Base-by-base conservation (phyloP, 2,797 vertebrate species). In the Cyclura pinguis region DNA sequence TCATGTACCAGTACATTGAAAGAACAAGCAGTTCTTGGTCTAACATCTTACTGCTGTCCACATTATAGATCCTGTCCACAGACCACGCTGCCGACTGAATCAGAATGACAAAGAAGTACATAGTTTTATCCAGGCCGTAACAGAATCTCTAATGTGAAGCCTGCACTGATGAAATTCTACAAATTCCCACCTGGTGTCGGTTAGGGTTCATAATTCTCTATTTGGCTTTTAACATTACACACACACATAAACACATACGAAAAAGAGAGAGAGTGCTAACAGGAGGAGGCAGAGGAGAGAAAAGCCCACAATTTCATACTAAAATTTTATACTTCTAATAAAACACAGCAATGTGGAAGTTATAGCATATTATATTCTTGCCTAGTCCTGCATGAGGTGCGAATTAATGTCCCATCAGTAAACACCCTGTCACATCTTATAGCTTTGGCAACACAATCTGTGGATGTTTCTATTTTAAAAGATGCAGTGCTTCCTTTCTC, bases 271-370 rank as follows among this genome's bases (percentile, higher is more conserved):
- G 18, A 38, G 38, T 16, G 12, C 52, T 84, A 84, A 42, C 7
- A 76, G 64, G 67, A n/a, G 18, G 9, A 42, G 16, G 1, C 42
- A 42, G 3, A 73, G 9, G n/a, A 67, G 27, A 35, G 18, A 83
- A 93, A 55, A 57, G n/a, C 1, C 38, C 0, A 85, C 88, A 29
- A 67, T 76, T 92, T 86, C 90, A 82, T 88, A 93, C 92, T 95
- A 94, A 96, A 93, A 90, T 93, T 94, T 96, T 96, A 96, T 93
- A 80, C 94, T 90, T 92, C 86, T 52, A 93, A 96, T 96, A 96
- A 96, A 96, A 94, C 83, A 82, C 90, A 80, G 0, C 0, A 89
- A 72, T 50, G 92, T 90, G 87, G 92, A 94, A 94, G 92, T 92
- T 93, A 87, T 0, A 87, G 84, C 89, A 92, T 94, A 80, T 94